These are phyloP conservation scores for Peromyscus maniculatus DNA, from an alignment of 2,113 vertebrate species.

Conservation along the genomic window DNA sequence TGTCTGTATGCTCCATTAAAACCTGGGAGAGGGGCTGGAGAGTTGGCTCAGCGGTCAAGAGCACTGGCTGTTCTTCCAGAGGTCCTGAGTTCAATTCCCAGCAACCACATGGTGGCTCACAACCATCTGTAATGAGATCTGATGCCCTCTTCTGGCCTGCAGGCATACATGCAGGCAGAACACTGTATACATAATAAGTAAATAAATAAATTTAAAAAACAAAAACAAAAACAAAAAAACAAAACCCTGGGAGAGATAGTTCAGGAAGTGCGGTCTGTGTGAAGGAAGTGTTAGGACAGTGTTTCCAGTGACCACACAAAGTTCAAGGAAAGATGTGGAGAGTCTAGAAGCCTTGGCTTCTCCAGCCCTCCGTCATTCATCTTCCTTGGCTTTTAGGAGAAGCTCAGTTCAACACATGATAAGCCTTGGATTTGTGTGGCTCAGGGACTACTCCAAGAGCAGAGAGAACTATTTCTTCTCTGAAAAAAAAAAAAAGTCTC, in stretches of 20 bases:
- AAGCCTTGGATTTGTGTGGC: not conserved
- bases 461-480: constrained; percentile 12
- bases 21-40: not conserved
- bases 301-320: not conserved
- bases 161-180: too few species aligned
- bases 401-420: not conserved
- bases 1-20: not conserved
- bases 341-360: not conserved
- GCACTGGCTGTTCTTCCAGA: too few species aligned
- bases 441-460: not conserved
- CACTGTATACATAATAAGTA: too few species aligned
- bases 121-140: too few species aligned
- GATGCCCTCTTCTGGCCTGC: too few species aligned
- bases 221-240: too few species aligned
- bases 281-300: not conserved
- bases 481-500: constrained; percentile 34
- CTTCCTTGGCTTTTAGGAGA: not conserved
- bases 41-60: too few species aligned
- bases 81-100: too few species aligned
- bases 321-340: not conserved
- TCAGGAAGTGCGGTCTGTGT: not conserved
- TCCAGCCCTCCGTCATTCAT: not conserved
- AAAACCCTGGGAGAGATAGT: not conserved
- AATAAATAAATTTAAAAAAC: too few species aligned
- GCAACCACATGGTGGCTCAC: too few species aligned